Evolutionary conservation across 2,888 invertebrate genomes (phyloP).

Genomic region (Sesia bembeciformis): DNA sequence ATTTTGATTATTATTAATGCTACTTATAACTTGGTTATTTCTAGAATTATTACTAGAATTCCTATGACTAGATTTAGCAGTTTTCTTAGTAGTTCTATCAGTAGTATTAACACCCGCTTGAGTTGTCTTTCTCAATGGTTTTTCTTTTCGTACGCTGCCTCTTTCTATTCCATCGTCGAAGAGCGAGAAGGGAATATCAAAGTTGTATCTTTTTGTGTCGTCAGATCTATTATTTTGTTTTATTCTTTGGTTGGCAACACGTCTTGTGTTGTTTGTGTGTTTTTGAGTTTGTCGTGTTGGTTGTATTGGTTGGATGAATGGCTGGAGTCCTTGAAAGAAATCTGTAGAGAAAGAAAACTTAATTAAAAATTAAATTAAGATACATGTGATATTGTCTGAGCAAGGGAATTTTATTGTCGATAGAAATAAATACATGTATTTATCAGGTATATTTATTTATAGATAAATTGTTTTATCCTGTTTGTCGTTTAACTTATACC

Average conservation of each 20-base stretch:
- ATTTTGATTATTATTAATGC: background rate
- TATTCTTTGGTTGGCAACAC: background rate
- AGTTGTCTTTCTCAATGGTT: conserved; percentile 3
- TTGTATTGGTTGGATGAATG: conserved; percentile 21
- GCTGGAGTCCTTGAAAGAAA: conserved; percentile 38
- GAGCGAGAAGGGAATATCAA: background rate
- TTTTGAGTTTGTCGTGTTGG: conserved; percentile 4
- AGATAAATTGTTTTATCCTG: too few species aligned
- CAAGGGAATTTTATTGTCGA: too few species aligned
- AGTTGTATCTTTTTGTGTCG: conserved; percentile 9
- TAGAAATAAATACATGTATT: too few species aligned
- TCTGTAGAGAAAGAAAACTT: conserved; percentile 23
- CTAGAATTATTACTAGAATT: conserved; percentile 4
- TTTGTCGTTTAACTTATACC: too few species aligned
- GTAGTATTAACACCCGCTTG: background rate
- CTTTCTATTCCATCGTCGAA: conserved; percentile 4
- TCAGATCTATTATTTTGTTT: conserved; percentile 10
- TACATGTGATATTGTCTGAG: background rate
- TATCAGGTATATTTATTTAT: too few species aligned
- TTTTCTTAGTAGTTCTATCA: background rate
- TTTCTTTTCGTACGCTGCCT: conserved; percentile 3
- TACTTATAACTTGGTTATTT: conserved; percentile 3
- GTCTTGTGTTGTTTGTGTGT: background rate
- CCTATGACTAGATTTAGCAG: conserved; percentile 2
- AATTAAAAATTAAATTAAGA: background rate